phyloP scores from a whole-genome alignment of 2,888 invertebrate species.

The Diarsia rubi region DNA sequence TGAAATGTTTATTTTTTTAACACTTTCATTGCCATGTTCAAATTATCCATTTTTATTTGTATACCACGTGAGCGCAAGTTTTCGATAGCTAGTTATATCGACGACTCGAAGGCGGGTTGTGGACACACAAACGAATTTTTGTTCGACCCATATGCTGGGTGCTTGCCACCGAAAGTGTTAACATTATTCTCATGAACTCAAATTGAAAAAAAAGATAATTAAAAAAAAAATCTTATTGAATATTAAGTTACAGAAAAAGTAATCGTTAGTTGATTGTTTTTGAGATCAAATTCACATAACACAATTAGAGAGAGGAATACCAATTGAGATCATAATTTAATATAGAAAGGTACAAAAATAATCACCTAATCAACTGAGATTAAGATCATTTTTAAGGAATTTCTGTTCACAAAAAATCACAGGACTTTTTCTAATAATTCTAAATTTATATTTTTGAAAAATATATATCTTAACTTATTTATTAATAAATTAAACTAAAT shows the following conservation, averaged over 20 bases:
- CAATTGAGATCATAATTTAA: slow-evolving; percentile 84
- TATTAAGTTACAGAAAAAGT: slow-evolving; percentile 28
- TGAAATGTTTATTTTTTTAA: not conserved
- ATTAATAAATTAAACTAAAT: slow-evolving; percentile 67
- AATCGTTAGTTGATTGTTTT: slow-evolving; percentile 57
- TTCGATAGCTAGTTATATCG: no score
- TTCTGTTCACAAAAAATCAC: slow-evolving; percentile 50
- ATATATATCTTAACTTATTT: slow-evolving; percentile 21
- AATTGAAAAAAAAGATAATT: not conserved
- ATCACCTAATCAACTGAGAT: slow-evolving; percentile 25
- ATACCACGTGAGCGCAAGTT: no score
- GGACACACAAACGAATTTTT: no score
- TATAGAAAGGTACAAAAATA: slow-evolving; percentile 38
- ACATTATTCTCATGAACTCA: not conserved
- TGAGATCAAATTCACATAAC: slow-evolving; percentile 77
- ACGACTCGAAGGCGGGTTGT: no score
- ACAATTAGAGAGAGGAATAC: slow-evolving; percentile 72
- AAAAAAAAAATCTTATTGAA: not conserved
- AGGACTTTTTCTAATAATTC: slow-evolving; percentile 43
- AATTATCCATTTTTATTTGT: no score
- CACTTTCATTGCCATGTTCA: no score
- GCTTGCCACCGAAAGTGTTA: no score
- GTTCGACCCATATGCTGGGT: no score
- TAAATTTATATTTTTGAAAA: slow-evolving; percentile 21
- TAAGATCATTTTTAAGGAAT: slow-evolving; percentile 40